Conservation (phyloP, 1,140 invertebrate species). For the Bombus fervidus region DNA sequence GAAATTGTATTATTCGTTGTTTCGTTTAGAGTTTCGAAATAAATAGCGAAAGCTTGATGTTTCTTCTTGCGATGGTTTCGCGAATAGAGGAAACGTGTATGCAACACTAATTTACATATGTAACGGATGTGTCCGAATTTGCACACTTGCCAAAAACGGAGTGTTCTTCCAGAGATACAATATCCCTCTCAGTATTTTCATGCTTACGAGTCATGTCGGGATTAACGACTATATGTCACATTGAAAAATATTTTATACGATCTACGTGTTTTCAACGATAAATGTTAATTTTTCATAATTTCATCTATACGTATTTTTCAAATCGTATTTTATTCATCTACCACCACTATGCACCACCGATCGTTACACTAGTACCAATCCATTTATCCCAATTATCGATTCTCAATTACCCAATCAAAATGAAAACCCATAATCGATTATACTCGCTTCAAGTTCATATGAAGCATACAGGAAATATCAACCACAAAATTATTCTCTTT, state of each 20-base stretch:
- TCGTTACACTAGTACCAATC: too few relatives aligned
- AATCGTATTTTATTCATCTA: not conserved
- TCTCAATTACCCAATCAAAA: too few relatives aligned
- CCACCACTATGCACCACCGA: not conserved
- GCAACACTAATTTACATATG: constrained; percentile 8
- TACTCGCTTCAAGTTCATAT: too few relatives aligned
- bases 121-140: constrained; percentile 26
- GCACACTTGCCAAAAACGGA: constrained; percentile 32
- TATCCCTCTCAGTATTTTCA: not conserved
- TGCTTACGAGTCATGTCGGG: not conserved
- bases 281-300: not conserved
- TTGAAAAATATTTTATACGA: not conserved
- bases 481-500: not conserved
- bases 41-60: not conserved
- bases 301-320: not conserved
- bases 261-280: not conserved
- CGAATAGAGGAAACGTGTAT: not conserved
- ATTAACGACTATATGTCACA: not conserved
- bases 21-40: not conserved
- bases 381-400: too few relatives aligned
- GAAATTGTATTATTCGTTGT: not conserved
- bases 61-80: not conserved
- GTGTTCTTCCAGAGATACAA: not conserved
- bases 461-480: not conserved
- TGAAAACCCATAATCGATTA: too few relatives aligned